Conservation (phyloP, 2,113 vertebrate genomes). For the Dromaius novaehollandiae region DNA sequence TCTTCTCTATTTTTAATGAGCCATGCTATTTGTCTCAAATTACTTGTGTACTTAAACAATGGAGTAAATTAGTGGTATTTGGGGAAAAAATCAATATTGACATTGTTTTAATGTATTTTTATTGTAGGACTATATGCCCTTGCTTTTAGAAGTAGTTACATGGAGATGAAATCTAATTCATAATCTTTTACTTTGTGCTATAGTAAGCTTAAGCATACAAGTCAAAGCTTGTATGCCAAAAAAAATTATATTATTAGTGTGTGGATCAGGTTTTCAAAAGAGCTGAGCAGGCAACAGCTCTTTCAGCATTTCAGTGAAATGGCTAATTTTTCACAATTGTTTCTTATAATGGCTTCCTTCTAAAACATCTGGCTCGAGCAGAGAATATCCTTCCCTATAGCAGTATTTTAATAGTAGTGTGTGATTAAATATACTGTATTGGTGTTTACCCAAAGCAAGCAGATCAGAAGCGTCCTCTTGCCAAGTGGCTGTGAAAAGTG, state of each 20-base stretch:
- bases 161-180: background rate
- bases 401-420: background rate
- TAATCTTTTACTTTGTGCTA: background rate
- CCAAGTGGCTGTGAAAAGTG: background rate
- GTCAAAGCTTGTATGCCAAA: background rate
- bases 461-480: background rate
- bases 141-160: background rate
- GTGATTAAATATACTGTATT: background rate
- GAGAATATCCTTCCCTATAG: background rate
- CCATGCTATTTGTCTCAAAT: background rate
- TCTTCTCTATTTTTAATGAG: conserved; percentile 3
- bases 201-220: background rate
- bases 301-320: background rate
- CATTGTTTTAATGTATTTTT: background rate
- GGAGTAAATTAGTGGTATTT: background rate
- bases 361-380: background rate
- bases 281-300: background rate
- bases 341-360: background rate
- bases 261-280: background rate
- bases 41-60: background rate
- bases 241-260: background rate
- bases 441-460: background rate
- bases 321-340: background rate
- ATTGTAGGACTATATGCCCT: background rate
- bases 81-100: background rate